Conservation (phyloP, 2,797 vertebrate genomes). For the Erpetoichthys calabaricus region DNA sequence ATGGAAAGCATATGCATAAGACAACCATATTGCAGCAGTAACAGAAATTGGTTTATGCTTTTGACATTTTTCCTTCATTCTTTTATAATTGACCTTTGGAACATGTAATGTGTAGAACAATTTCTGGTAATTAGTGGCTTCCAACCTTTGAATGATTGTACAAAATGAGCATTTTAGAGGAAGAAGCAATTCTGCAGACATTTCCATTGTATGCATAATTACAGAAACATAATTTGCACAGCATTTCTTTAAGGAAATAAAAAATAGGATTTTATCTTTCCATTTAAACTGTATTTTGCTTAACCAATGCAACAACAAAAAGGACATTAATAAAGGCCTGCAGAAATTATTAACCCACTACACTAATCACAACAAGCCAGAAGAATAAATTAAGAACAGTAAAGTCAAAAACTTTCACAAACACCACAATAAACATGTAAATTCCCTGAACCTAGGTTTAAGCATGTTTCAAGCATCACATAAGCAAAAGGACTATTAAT, state of each 20-base stretch:
- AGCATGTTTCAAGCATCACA: too few relatives aligned
- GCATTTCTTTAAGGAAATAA: constrained; percentile 49
- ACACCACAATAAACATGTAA: too few relatives aligned
- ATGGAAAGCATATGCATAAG: constrained; percentile 62
- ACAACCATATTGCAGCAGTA: constrained; percentile 67
- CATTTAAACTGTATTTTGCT: constrained; percentile 25
- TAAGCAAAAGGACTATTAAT: too few relatives aligned
- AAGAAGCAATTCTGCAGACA: constrained; percentile 77
- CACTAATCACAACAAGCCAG: constrained; percentile 15
- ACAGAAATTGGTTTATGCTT: constrained; percentile 77
- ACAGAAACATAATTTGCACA: constrained; percentile 67
- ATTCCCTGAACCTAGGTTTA: too few relatives aligned
- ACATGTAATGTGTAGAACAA: constrained; percentile 81
- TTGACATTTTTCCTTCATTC: constrained; percentile 75
- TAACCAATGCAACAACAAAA: constrained; percentile 33
- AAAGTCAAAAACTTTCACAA: too few relatives aligned
- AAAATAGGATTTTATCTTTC: constrained; percentile 36
- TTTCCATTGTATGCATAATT: constrained; percentile 86
- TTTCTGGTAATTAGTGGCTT: constrained; percentile 82
- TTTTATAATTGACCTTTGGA: constrained; percentile 93
- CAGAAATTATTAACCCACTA: constrained; percentile 38
- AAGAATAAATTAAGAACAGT: not conserved
- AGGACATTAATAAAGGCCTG: constrained; percentile 44
- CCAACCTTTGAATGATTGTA: constrained; percentile 89
- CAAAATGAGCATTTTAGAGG: constrained; percentile 84